A percentile compares a stretch with the other conserved stretches of the same genome.
Evolutionary conservation across 2,113 vertebrate species (phyloP).

Genomic region (Ophthalmolycus amberensis): DNA sequence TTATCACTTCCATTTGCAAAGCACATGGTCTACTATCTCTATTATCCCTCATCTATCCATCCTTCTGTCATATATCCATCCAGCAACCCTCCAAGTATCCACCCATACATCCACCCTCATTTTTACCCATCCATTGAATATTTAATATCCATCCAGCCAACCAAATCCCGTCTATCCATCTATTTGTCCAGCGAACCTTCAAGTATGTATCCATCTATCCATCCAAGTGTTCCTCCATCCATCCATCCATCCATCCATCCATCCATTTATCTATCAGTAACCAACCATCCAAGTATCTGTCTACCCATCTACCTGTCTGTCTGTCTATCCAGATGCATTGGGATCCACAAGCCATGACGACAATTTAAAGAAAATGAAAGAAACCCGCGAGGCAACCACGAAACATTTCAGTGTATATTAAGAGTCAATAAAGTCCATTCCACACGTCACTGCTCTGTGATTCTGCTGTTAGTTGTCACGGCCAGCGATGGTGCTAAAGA

Average conservation of each 20-base stretch:
- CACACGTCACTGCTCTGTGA: slow-evolving; percentile 53
- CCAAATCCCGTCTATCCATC: not conserved
- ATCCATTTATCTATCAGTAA: not conserved
- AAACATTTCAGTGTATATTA: slow-evolving; percentile 59
- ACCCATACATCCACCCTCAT: not conserved
- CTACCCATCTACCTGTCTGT: not conserved
- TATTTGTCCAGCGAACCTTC: not conserved
- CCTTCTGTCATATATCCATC: slow-evolving; percentile 6
- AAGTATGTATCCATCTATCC: not conserved
- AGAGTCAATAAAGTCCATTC: slow-evolving; percentile 66
- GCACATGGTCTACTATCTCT: slow-evolving; percentile 1
- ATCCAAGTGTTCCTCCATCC: not conserved
- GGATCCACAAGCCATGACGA: slow-evolving; percentile 39
- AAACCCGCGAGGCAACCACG: slow-evolving; percentile 40
- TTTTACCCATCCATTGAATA: not conserved
- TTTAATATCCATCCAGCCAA: not conserved
- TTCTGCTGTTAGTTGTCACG: slow-evolving; percentile 54
- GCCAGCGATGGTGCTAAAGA: slow-evolving; percentile 36
- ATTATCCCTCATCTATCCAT: not conserved
- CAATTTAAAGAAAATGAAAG: slow-evolving; percentile 57
- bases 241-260: not conserved
- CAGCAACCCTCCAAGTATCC: not conserved
- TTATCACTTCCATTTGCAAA: not conserved
- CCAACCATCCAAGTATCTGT: not conserved
- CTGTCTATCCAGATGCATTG: slow-evolving; percentile 7